Conservation (phyloP, 2,797 vertebrate genomes). For the Amblyraja radiata region DNA sequence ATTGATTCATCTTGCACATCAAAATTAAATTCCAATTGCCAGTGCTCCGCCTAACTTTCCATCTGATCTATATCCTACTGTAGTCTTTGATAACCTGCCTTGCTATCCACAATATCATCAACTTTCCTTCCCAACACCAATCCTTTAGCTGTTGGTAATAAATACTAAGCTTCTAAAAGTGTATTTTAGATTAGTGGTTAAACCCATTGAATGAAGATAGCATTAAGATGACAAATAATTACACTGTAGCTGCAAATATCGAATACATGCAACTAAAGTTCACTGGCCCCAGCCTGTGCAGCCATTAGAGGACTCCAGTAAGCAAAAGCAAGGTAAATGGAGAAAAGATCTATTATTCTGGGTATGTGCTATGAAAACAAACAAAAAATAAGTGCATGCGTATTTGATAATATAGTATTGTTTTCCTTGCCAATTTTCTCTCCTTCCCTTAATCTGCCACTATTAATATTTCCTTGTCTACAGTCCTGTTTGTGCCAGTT, state of each 20-base stretch:
- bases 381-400: neutral
- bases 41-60: too few species aligned
- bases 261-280: neutral
- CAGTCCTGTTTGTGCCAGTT: neutral
- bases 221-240: neutral
- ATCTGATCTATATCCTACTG: too few species aligned
- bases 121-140: too few species aligned
- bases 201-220: neutral
- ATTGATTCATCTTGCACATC: too few species aligned
- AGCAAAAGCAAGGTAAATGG: neutral
- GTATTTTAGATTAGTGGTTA: neutral
- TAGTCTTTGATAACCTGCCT: too few species aligned
- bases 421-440: neutral
- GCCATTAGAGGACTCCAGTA: neutral
- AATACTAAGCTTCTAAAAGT: neutral
- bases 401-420: neutral
- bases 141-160: too few species aligned
- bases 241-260: neutral
- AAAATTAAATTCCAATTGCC: too few species aligned
- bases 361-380: neutral
- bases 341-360: neutral
- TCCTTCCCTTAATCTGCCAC: neutral
- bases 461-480: neutral
- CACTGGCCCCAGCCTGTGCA: neutral
- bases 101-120: too few species aligned